Evolutionary conservation across 2,888 invertebrate species (phyloP), one percentile per base, ranked within the genome.

Genomic region (Notodonta ziczac): DNA sequence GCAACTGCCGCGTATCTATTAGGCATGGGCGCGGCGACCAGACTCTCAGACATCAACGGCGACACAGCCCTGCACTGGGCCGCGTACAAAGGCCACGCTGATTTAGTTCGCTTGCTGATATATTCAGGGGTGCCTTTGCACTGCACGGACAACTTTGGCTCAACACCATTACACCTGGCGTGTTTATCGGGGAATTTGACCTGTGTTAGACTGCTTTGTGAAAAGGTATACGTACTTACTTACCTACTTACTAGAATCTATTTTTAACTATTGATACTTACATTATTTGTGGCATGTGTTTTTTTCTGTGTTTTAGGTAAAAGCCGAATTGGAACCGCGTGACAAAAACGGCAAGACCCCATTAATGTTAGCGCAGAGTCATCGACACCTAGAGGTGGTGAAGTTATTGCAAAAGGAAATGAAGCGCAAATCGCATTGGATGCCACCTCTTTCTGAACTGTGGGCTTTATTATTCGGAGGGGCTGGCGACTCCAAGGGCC

Each of bases 21-120:
- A 58, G 98, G 98, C 40, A 98, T 97, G 96, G 98, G 98, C 4
- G 98, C 98, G 0, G 94, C 97, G 0, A 96, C 97, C 70, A 96
- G 97, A 79, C 93, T 98, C 56, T 97, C 97, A 1, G 98, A 98
- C 78, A 97, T 97, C 73, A 98, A 98, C 82, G 98, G 98, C 0
- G 98, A 98, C 80, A 98, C 97, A 0, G 98, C 98, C 0, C 90
- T 98, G 42, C 98, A 98, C 81, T 98, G 98, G 98, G 98, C 98
- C 0, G 97, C 98, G 0, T 98, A 98, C 86, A 98, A 98, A 87
- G 98, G 97, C 0, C 97, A 98, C 77, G 96, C 97, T 0, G 98
- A 98, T 80, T 89, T 98, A 63, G 98, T 98, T 82, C 95, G 97
- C 56, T 91, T 98, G 59, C 93, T 98, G 24, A 97, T 98, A 90